Base-by-base conservation (phyloP, 2,888 invertebrate species). In the Drosophila atripex region DNA sequence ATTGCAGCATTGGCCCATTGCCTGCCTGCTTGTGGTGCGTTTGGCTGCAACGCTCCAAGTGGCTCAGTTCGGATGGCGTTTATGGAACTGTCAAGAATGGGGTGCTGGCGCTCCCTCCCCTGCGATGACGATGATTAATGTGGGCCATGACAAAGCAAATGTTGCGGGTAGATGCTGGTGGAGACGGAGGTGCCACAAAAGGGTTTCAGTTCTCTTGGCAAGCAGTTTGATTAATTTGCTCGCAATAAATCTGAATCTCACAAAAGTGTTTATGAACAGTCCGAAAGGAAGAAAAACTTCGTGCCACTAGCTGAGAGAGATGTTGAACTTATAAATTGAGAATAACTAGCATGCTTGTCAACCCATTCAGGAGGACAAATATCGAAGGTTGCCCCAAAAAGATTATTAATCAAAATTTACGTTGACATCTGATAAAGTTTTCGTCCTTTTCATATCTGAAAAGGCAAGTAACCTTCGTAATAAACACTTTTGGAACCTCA, bases 1-100 rank as follows among this genome's bases (percentile, higher is more conserved):
- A 70, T 85, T 87, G 78, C 87, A 80, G 53, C 14, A 50, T 41
- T 63, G 68, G 54, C 68, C 73, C 61, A 55, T 63, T 71, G 64
- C 71, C 43, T 71, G 82, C 78, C 88, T 78, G 75, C 78, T 87
- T 87, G 86, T 61, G 86, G 80, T 87, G 86, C 64, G 86, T 87
- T 69, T 64, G 56, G 18, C 38, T 58, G 65, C 55, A 47, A 56
- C 73, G 87, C 79, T 80, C 85, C 83, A 85, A 82, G 76, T 85
- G 86, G 69, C 68, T 71, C 59, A 69, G 35, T 53, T 38, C 46
- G 39, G 50, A 51, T 75, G 73, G 73, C 86, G 71, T 64, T 85
- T 82, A 87, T 82, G 80, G 85, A 85, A 82, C 76, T 76, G 83
- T 82, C 82, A 82, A 63, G 76, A 39, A 63, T 64, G 58, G 41